Evolutionary conservation across 2,888 invertebrate species (phyloP).

Genomic region (Rhingia rostrata): DNA sequence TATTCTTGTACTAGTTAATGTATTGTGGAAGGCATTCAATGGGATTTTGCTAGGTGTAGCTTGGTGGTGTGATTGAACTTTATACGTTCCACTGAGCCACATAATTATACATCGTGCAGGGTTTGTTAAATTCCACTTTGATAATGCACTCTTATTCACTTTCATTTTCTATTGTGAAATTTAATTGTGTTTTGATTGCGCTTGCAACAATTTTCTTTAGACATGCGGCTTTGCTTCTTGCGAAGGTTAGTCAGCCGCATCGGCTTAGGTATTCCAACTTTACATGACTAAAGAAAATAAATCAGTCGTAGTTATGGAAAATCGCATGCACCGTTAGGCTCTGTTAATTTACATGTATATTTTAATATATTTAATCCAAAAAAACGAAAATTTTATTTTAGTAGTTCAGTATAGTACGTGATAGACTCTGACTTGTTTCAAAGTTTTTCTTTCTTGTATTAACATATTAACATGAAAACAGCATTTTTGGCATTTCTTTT

Average conservation of each 20-base stretch:
- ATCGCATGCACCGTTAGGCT: slow-evolving; percentile 28
- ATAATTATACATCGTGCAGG: slow-evolving; percentile 42
- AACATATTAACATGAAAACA: background rate
- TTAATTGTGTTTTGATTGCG: slow-evolving; percentile 42
- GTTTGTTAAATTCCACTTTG: slow-evolving; percentile 43
- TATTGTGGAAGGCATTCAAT: slow-evolving; percentile 23
- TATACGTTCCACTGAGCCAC: slow-evolving; percentile 65
- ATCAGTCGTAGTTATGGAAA: background rate
- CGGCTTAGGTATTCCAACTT: slow-evolving; percentile 16
- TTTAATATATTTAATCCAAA: slow-evolving; percentile 18
- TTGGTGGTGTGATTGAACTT: slow-evolving; percentile 15
- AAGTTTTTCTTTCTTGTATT: background rate
- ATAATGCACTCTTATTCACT: slow-evolving; percentile 49
- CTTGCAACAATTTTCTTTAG: slow-evolving; percentile 40
- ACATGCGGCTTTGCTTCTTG: slow-evolving; percentile 19
- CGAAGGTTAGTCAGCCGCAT: slow-evolving; percentile 27
- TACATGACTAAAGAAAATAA: slow-evolving; percentile 24
- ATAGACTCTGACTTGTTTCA: background rate
- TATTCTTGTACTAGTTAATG: no score
- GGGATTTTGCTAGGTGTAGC: slow-evolving; percentile 3
- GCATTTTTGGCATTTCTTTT: background rate
- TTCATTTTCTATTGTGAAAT: slow-evolving; percentile 62
- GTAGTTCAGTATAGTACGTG: slow-evolving; percentile 9
- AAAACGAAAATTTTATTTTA: background rate
- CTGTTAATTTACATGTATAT: slow-evolving; percentile 40